A percentile compares a stretch with the other conserved stretches of the same genome.
These are phyloP conservation scores for Pomacea maculata DNA, from an alignment of 1,140 invertebrate species.

Conservation along the genomic window DNA sequence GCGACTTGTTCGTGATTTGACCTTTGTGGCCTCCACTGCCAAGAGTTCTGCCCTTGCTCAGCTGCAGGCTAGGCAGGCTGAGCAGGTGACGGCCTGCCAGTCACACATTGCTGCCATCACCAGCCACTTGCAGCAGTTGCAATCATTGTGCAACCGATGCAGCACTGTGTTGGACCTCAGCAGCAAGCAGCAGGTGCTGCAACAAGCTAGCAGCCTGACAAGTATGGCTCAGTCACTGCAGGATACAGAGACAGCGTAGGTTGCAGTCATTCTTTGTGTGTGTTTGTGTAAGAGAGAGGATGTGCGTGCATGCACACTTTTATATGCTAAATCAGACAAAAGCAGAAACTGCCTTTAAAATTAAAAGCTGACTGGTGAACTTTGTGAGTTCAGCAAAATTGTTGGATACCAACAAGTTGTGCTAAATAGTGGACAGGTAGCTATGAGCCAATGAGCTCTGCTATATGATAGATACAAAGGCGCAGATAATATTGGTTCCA, in stretches of 20 bases:
- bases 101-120: slow-evolving; percentile 35
- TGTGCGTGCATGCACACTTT: background rate
- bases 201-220: slow-evolving; percentile 39
- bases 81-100: slow-evolving; percentile 25
- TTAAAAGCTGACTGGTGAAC: no score
- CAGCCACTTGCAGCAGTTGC: slow-evolving; percentile 32
- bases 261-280: background rate
- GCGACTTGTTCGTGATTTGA: slow-evolving; percentile 47
- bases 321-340: no score
- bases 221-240: slow-evolving; percentile 40
- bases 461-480: no score
- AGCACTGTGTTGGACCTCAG: slow-evolving; percentile 46
- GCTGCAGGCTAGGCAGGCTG: slow-evolving; percentile 31
- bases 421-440: no score
- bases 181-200: slow-evolving; percentile 37
- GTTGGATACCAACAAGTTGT: no score
- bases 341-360: no score
- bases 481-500: no score
- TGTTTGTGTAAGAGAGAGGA: background rate
- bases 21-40: slow-evolving; percentile 36
- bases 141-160: slow-evolving; percentile 39
- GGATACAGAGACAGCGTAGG: slow-evolving; percentile 20
- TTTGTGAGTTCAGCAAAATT: no score
- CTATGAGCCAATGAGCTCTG: no score
- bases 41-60: slow-evolving; percentile 31